Evolutionary conservation across 1,140 invertebrate genomes (phyloP), one percentile per base, ranked within the genome.

Genomic region (Drosophila saltans): DNA sequence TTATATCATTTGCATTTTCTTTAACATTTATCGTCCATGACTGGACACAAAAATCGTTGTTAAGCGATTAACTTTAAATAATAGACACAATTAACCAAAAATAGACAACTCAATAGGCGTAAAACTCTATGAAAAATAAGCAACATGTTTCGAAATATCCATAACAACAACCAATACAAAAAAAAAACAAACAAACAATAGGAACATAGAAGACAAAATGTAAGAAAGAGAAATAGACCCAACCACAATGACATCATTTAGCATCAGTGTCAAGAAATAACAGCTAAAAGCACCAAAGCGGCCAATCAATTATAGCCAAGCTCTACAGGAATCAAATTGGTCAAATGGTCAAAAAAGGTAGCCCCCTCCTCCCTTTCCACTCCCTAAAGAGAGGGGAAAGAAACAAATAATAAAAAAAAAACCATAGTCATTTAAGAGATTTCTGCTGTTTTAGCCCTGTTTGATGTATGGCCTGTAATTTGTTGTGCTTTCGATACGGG

Each of bases 71-170:
- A 82, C 62, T 61, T 60, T 72, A 79, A 82, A 85, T 88, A 85
- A 85, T 85, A 66, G 72, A 79, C 69, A 75, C 83, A 85, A 85
- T 85, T 85, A 85, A 85, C 66, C 79, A 86, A 86, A 86, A 82
- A 79, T 82, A 88, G 82, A 85, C 82, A 82, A 73, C 79, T 85
- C 82, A 85, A 85, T 85, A 59, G 82, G 71, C 58, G 9, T 52
- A 24, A 52, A 75, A 69, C 66, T 59, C 67, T 62, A 72, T 62
- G 66, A 59, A 36, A 64, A 60, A 60, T 36, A 64, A 28, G 21
- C 36, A 11, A 52, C 21, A n/a, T 21, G 28, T 58, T 75, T 68
- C 36, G n/a, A 63, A 68, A 63, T 36, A 4, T 6, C 33, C 68
- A 81, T 75, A 66, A 48, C n/a, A 73, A 72, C 56, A 67, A 62